Evolutionary conservation across 2,888 invertebrate species (phyloP).

Genomic region (Drosophila mimetica): DNA sequence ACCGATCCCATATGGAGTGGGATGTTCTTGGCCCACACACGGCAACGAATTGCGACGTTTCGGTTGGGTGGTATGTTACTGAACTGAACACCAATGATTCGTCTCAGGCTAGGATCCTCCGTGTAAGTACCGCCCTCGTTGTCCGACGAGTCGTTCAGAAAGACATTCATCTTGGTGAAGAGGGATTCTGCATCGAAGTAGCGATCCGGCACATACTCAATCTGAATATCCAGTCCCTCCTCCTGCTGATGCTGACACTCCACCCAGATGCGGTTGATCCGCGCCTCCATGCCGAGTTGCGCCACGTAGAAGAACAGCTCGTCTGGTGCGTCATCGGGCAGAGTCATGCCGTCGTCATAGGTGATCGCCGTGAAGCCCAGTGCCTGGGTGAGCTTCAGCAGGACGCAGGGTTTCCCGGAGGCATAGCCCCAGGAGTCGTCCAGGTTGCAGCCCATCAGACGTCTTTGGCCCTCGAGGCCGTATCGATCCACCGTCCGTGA

Average conservation of each 20-base stretch:
- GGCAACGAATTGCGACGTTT: slow-evolving; percentile 18
- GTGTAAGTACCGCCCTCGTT: slow-evolving; percentile 1
- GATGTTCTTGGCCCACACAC: slow-evolving; percentile 39
- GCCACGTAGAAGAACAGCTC: slow-evolving; percentile 45
- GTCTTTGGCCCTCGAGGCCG: neutral
- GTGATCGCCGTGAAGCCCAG: slow-evolving; percentile 41
- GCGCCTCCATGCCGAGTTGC: slow-evolving; percentile 37
- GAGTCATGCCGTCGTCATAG: slow-evolving; percentile 37
- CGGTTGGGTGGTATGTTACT: slow-evolving; percentile 44
- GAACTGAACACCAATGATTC: slow-evolving; percentile 59
- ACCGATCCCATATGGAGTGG: slow-evolving; percentile 11
- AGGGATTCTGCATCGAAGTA: slow-evolving; percentile 43
- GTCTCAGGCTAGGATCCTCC: slow-evolving; percentile 46
- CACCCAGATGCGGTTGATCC: slow-evolving; percentile 59
- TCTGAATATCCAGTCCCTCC: neutral
- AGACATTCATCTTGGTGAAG: slow-evolving; percentile 18
- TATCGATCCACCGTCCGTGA: neutral
- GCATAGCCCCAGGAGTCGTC: slow-evolving; percentile 60
- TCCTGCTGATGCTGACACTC: slow-evolving; percentile 19
- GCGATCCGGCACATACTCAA: slow-evolving; percentile 53
- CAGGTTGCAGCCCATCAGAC: slow-evolving; percentile 49
- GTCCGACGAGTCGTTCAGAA: slow-evolving; percentile 25
- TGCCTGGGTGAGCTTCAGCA: slow-evolving; percentile 61
- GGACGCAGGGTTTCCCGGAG: slow-evolving; percentile 51
- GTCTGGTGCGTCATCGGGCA: slow-evolving; percentile 50